These are phyloP conservation scores for Umimayanthus kanabou DNA, from an alignment of 92 coral and sea anemone species.

Conservation along the genomic window DNA sequence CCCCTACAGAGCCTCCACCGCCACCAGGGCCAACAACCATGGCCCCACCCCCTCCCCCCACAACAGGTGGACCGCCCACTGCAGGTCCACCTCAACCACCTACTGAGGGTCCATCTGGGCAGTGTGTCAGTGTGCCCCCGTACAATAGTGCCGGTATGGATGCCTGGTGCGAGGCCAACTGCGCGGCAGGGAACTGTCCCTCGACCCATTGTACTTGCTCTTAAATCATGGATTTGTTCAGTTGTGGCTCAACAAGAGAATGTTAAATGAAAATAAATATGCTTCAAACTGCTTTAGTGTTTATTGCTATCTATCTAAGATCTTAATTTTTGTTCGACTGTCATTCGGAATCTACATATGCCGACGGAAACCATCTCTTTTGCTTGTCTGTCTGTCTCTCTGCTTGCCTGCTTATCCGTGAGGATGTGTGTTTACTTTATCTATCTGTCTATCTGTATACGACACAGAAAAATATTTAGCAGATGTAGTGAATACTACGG, in stretches of 20 bases:
- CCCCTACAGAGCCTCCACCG: conserved; percentile 31
- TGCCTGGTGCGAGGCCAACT: conserved; percentile 51
- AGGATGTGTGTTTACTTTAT: too few species aligned
- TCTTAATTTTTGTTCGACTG: too few species aligned
- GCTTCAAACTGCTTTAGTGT: neutral
- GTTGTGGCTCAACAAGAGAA: neutral
- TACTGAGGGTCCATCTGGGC: conserved; percentile 26
- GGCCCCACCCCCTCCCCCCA: conserved; percentile 20
- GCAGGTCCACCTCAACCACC: conserved; percentile 29
- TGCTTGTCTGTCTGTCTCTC: too few species aligned
- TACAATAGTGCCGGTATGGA: conserved; percentile 53
- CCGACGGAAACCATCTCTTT: too few species aligned
- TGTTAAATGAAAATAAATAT: conserved; percentile 8
- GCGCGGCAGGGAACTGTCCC: conserved; percentile 57
- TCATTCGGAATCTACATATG: too few species aligned
- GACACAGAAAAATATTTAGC: too few species aligned
- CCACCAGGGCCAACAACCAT: conserved; percentile 19
- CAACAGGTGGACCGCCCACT: conserved; percentile 19
- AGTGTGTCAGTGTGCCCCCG: conserved; percentile 44
- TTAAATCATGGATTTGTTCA: conserved; percentile 1
- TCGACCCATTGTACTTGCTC: conserved; percentile 47
- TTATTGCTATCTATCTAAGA: too few species aligned
- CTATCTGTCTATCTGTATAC: too few species aligned
- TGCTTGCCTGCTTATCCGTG: too few species aligned
- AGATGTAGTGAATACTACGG: too few species aligned